Evolutionary conservation across 2,888 invertebrate genomes (phyloP), one percentile per base, ranked within the genome.

Genomic region (Tetanocera ferruginea): DNA sequence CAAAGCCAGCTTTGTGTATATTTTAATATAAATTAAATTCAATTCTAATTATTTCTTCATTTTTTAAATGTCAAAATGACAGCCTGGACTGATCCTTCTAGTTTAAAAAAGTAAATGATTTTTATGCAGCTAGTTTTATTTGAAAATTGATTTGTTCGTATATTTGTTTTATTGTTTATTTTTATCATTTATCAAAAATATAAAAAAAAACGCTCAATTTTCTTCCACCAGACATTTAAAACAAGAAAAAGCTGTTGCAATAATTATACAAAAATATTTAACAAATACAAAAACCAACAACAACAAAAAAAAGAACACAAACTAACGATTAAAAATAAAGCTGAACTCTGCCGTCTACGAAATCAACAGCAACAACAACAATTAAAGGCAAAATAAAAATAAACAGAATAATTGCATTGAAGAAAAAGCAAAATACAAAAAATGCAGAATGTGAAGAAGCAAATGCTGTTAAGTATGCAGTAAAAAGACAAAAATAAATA

Each of bases 221-320:
- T 67, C 34, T 67, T 23, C 49, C 49, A 43, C 37, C 67, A 67
- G 67, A 67, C 49, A 67, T 67, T 67, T 67, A 67, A 67, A 43
- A 23, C 37, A n/a, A 67, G 60, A 60, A 60, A 25, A 60, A 60
- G 60, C 3, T 28, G 23, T 60, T 60, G 60, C 28, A 28, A 43
- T 67, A 37, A 43, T 43, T 43, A 43, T 11, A 43, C 11, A 43
- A 43, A 67, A 43, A 67, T 8, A 23, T 37, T 14, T 19, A n/a
- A 23, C n/a, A 43, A 37, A 37, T 49, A 14, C 49, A 37, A 43
- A 43, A 43, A 43, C n/a, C n/a, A n/a, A n/a, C n/a, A n/a, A n/a
- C n/a, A 43, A 11, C n/a, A 55, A 19, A 19, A 23, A 55, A 19
- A 66, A 34, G 2, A 31, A 5, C 64, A 64, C 14, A 23, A 25